These are phyloP conservation scores for Distichodus sexfasciatus DNA, from an alignment of 2,797 vertebrate species.

Conservation along the genomic window DNA sequence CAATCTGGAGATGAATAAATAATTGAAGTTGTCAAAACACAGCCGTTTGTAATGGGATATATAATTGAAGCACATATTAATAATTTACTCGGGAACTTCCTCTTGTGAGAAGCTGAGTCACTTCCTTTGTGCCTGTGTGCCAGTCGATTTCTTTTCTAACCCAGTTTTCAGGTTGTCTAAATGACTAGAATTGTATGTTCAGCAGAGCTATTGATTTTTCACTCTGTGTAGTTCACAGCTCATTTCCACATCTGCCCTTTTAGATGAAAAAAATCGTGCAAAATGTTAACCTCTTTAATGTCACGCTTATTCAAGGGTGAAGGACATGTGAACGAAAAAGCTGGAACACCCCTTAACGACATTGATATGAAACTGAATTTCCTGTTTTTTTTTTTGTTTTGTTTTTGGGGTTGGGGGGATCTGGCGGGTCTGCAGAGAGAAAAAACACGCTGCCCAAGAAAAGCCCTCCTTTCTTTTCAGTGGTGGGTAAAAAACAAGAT, in stretches of 20 bases:
- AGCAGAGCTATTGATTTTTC: neutral
- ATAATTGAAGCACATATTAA: conserved; percentile 66
- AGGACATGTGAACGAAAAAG: conserved; percentile 15
- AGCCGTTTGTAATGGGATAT: conserved; percentile 66
- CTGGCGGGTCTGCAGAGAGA: conserved; percentile 61
- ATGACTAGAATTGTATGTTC: neutral
- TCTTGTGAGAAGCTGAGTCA: conserved; percentile 62
- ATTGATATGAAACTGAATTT: conserved; percentile 58
- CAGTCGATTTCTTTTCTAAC: conserved; percentile 36
- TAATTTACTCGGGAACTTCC: conserved; percentile 69
- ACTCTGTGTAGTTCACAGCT: conserved; percentile 1
- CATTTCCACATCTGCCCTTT: too few species aligned
- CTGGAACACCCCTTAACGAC: conserved; percentile 48
- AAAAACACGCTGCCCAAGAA: conserved; percentile 59
- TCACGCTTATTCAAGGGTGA: conserved; percentile 35
- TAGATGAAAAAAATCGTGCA: neutral
- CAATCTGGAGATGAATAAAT: conserved; percentile 65
- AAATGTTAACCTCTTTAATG: conserved; percentile 6
- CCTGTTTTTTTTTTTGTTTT: conserved; percentile 30
- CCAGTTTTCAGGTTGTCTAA: conserved; percentile 13
- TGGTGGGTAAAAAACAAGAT: conserved; percentile 81
- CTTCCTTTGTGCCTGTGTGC: conserved; percentile 44
- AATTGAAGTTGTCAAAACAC: conserved; percentile 70
- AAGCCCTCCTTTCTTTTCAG: conserved; percentile 76
- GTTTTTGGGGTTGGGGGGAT: conserved; percentile 1